A percentile compares a stretch with the other conserved stretches of the same genome.
Conservation (phyloP, 2,797 vertebrate genomes). For the Centropyge bicolor region DNA sequence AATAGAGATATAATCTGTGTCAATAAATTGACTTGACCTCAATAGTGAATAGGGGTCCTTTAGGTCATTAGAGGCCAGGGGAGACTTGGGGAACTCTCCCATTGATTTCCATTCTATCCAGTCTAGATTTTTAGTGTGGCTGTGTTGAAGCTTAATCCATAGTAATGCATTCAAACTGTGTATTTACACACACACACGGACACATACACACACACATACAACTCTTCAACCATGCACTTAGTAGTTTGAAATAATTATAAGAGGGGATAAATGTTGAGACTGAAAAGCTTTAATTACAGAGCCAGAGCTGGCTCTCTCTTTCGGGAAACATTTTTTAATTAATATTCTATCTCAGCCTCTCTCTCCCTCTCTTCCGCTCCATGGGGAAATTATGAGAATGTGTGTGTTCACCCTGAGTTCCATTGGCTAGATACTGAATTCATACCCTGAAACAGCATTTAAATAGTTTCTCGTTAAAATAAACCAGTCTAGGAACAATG, state of each 20-base stretch:
- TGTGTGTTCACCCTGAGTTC: background rate
- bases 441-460: background rate
- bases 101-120: conserved; percentile 55
- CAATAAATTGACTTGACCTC: conserved; percentile 29
- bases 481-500: conserved; percentile 1
- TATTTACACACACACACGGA: conserved; percentile 42
- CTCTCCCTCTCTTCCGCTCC: background rate
- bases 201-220: conserved; percentile 23
- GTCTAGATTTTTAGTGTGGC: conserved; percentile 40
- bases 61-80: conserved; percentile 29
- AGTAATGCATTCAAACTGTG: conserved; percentile 50
- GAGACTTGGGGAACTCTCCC: conserved; percentile 39
- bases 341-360: conserved; percentile 71
- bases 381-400: conserved; percentile 40
- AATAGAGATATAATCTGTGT: conserved; percentile 23
- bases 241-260: conserved; percentile 79
- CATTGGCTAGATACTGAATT: background rate
- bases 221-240: conserved; percentile 53
- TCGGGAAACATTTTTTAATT: conserved; percentile 83
- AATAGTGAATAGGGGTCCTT: conserved; percentile 12
- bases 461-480: conserved; percentile 4
- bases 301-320: conserved; percentile 67
- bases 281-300: conserved; percentile 83
- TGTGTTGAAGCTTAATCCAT: conserved; percentile 57
- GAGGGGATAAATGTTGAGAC: conserved; percentile 75